Conservation (phyloP, 53 echinoderm and acorn worm species). For the Holothuria scabra region DNA sequence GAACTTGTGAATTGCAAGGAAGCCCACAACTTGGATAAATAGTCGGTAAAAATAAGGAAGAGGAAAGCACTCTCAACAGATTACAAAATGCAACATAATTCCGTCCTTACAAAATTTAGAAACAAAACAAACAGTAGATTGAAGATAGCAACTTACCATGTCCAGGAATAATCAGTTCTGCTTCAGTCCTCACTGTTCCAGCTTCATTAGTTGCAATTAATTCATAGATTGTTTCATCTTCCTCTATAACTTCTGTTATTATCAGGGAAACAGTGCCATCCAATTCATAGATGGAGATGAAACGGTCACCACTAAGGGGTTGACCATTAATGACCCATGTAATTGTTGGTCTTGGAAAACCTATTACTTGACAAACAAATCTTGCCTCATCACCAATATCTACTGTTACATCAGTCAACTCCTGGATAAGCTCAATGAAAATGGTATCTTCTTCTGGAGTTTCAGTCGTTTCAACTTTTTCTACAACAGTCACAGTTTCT, state of each 20-base stretch:
- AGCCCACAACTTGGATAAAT: too few relatives aligned
- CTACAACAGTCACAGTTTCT: conserved; percentile 23
- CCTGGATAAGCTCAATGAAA: conserved; percentile 59
- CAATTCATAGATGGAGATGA: conserved; percentile 76
- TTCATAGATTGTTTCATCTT: conserved; percentile 86
- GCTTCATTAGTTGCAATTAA: conserved; percentile 83
- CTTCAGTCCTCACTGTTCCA: conserved; percentile 74
- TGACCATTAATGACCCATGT: conserved; percentile 84
- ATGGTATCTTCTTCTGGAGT: conserved; percentile 42
- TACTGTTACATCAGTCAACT: conserved; percentile 70
- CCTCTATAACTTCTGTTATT: conserved; percentile 72
- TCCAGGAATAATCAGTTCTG: conserved; percentile 65
- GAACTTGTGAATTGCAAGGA: too few relatives aligned
- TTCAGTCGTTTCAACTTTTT: conserved; percentile 24
- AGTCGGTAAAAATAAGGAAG: too few relatives aligned
- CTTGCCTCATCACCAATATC: conserved; percentile 77
- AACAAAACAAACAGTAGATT: too few relatives aligned
- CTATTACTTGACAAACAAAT: conserved; percentile 76
- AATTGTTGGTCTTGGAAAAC: conserved; percentile 83
- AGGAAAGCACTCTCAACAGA: too few relatives aligned
- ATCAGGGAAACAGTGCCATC: conserved; percentile 80
- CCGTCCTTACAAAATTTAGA: too few relatives aligned
- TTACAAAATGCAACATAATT: too few relatives aligned
- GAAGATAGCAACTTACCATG: conserved; percentile 2
- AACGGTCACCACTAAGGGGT: conserved; percentile 73